Base-by-base conservation (phyloP, 1,140 invertebrate genomes). In the Polyergus mexicanus region DNA sequence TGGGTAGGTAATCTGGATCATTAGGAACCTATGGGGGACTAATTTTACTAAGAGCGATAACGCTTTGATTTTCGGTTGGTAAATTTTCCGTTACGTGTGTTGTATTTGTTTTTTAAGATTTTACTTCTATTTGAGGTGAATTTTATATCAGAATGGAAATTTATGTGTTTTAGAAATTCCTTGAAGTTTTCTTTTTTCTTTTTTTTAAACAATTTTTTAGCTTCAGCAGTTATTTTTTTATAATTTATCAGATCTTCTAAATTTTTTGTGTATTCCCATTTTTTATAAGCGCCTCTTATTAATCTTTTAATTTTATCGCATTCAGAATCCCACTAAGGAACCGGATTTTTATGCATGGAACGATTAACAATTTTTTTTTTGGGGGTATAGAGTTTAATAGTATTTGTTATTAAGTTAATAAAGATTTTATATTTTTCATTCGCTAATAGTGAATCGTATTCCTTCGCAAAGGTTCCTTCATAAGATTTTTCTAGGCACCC, bases 181-280 rank as follows among this genome's bases (percentile, higher is more conserved):
- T 22, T 63, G 16, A 51, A 76, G n/a, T 16, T 76, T n/a, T 60
- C 60, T 28, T 75, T 86, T 65, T 87, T 87, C 32, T 78, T 84
- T 63, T 25, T 28, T 63, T 84, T 89, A 41, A 75, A 87, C 22
- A n/a, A 41, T 84, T 85, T 78, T 74, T 86, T 89, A 2, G 72
- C 62, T 22, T 68, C 1, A 10, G 86, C 77, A 3, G 28, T 22
- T 3, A 13, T 16, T 74, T 62, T 84, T 22, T 89, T 89, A 47
- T 86, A 89, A 10, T 69, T 28, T 38, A 89, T 87, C 0, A 75
- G 25, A 13, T 87, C 85, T 1, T 41, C 2, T 10, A 77, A 6
- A 10, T 60, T 47, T 5, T 35, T 19, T 25, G 85, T 38, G 41
- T 44, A 58, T 65, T 84, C 28, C 51, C 71, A 89, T 77, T 87